These are phyloP conservation scores for Cryptophagus acutangulus DNA, from an alignment of 2,888 invertebrate genomes.

Conservation along the genomic window DNA sequence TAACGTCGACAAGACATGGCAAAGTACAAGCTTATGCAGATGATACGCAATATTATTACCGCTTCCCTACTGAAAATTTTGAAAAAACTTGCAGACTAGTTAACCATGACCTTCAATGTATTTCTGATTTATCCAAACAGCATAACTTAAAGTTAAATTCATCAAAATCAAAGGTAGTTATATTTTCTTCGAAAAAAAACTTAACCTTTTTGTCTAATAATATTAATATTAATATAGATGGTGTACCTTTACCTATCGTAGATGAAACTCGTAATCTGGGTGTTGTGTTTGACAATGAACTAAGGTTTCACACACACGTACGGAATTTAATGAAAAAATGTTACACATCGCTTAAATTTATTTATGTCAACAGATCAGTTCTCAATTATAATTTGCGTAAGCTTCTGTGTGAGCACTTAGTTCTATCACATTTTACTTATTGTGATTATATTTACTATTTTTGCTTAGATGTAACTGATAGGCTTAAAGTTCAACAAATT, in stretches of 20 bases:
- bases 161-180: slow-evolving; percentile 5
- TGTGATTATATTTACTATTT: slow-evolving; percentile 4
- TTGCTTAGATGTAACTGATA: slow-evolving; percentile 1
- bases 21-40: slow-evolving; percentile 7
- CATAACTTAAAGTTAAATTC: slow-evolving; percentile 1
- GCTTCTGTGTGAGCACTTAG: slow-evolving; percentile 5
- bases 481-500: slow-evolving; percentile 2
- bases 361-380: slow-evolving; percentile 1
- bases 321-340: slow-evolving; percentile 1
- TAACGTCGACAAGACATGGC: not conserved
- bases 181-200: slow-evolving; percentile 4
- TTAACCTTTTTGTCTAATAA: not conserved
- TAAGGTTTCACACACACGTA: slow-evolving; percentile 2
- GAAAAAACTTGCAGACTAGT: not conserved
- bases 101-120: not conserved
- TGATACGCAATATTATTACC: slow-evolving; percentile 3
- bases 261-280: slow-evolving; percentile 4
- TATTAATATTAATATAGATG: slow-evolving; percentile 8
- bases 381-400: slow-evolving; percentile 1
- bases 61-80: not conserved
- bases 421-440: slow-evolving; percentile 9
- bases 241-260: not conserved
- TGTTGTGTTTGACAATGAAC: slow-evolving; percentile 5
- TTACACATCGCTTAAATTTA: slow-evolving; percentile 1
- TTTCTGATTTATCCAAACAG: slow-evolving; percentile 3